These are phyloP conservation scores for Pseudorasbora parva DNA, from an alignment of 2,113 vertebrate species.

Conservation along the genomic window DNA sequence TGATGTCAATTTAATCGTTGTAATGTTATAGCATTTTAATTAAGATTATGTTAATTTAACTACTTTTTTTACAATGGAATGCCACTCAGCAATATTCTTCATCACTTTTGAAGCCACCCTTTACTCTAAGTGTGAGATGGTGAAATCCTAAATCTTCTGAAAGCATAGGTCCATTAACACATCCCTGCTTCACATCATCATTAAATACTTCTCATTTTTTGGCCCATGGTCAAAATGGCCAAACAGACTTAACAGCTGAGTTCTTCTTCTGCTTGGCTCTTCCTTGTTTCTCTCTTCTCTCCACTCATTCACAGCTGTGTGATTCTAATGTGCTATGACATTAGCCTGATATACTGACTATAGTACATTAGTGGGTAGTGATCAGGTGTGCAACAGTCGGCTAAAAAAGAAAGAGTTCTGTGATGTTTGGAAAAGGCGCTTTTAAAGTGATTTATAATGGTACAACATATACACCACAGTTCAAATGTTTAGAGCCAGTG, in stretches of 20 bases:
- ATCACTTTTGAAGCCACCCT: not conserved
- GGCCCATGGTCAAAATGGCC: conserved; percentile 61
- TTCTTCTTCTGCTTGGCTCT: conserved; percentile 20
- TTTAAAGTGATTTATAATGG: not conserved
- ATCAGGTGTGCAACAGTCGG: not conserved
- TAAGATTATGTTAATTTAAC: no score
- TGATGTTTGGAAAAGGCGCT: not conserved
- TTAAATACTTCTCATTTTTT: conserved; percentile 74
- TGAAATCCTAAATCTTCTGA: not conserved
- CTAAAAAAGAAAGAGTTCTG: not conserved
- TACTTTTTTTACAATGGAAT: not conserved
- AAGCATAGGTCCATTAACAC: conserved; percentile 18
- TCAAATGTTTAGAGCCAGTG: not conserved
- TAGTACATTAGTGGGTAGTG: not conserved
- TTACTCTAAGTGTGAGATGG: not conserved
- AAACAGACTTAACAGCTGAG: conserved; percentile 75
- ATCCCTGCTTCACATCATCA: conserved; percentile 69
- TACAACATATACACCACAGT: not conserved
- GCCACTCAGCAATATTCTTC: not conserved
- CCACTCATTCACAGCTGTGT: not conserved
- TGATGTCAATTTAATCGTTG: no score
- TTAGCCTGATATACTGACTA: conserved; percentile 13
- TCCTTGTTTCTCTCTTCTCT: not conserved
- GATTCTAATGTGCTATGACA: conserved; percentile 19
- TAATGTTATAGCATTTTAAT: no score